Conservation (phyloP, 92 coral and sea anemone genomes). For the Umimayanthus chanpuru region DNA sequence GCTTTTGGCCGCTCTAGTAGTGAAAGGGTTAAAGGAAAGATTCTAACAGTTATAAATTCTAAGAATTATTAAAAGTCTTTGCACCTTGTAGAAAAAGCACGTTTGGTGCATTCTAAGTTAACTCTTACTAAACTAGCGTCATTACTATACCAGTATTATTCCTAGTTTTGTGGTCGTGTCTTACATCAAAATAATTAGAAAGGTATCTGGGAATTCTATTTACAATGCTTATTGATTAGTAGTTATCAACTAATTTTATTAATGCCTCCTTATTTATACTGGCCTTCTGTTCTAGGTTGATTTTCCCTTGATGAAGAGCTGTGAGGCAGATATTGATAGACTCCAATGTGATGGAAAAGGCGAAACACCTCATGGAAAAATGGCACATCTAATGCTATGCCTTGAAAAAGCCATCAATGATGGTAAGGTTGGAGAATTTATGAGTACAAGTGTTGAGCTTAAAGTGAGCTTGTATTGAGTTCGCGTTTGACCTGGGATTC, state of each 20-base stretch:
- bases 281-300: conserved; percentile 68
- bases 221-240: not conserved
- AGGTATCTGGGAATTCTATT: not conserved
- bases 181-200: too few relatives aligned
- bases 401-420: conserved; percentile 82
- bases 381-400: conserved; percentile 81
- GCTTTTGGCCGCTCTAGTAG: not conserved
- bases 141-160: too few relatives aligned
- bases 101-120: too few relatives aligned
- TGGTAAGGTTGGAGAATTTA: conserved; percentile 59
- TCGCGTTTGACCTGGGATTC: not conserved
- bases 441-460: not conserved
- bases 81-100: too few relatives aligned
- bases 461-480: too few relatives aligned
- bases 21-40: conserved; percentile 3
- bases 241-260: not conserved
- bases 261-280: not conserved
- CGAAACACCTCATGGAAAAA: conserved; percentile 70
- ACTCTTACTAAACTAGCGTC: too few relatives aligned
- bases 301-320: conserved; percentile 75
- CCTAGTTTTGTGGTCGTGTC: too few relatives aligned
- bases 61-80: too few relatives aligned
- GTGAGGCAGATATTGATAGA: conserved; percentile 62
- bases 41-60: too few relatives aligned
- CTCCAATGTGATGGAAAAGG: conserved; percentile 60